Evolutionary conservation across 2,888 invertebrate genomes (phyloP).

Genomic region (Lycophotia porphyrea): DNA sequence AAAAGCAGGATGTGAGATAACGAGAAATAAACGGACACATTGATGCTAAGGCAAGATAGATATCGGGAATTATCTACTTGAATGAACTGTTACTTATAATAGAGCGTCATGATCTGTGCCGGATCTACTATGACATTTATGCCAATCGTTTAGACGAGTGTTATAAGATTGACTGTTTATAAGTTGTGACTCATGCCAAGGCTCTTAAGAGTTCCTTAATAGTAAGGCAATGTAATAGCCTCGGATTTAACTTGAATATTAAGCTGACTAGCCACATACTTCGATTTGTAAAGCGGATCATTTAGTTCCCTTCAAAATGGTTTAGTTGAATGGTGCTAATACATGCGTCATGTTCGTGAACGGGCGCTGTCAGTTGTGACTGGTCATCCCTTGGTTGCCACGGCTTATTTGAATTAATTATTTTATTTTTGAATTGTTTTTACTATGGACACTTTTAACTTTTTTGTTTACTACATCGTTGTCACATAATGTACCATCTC

Average conservation of each 20-base stretch:
- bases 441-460: too few relatives aligned
- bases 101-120: conserved; percentile 13
- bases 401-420: too few relatives aligned
- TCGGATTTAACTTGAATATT: neutral
- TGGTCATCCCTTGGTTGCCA: too few relatives aligned
- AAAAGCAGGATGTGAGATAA: conserved; percentile 65
- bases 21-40: conserved; percentile 54
- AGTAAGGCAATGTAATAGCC: neutral
- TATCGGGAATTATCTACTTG: conserved; percentile 48
- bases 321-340: too few relatives aligned
- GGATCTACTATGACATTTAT: conserved; percentile 12
- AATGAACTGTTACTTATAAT: conserved; percentile 36
- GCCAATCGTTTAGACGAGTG: neutral
- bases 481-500: too few relatives aligned
- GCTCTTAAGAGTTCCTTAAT: neutral
- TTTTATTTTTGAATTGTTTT: too few relatives aligned
- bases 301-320: too few relatives aligned
- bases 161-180: neutral
- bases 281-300: too few relatives aligned
- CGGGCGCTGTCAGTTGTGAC: too few relatives aligned
- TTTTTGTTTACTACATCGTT: too few relatives aligned
- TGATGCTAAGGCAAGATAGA: conserved; percentile 60
- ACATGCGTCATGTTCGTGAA: too few relatives aligned
- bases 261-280: neutral
- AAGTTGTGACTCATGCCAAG: neutral